phyloP scores from a whole-genome alignment of 2,113 vertebrate species.

The Vicugna pacos region DNA sequence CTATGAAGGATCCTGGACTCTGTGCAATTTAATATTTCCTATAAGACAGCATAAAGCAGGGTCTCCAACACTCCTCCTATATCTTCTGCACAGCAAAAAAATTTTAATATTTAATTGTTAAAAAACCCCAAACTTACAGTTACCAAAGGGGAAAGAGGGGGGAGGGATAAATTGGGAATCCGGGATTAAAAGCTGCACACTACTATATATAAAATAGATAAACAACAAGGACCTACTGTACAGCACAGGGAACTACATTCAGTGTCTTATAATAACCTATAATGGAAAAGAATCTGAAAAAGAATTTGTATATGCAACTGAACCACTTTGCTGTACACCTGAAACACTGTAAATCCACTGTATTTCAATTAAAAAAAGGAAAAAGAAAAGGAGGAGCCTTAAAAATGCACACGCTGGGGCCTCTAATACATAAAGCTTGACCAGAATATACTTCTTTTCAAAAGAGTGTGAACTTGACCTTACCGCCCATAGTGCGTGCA shows the following conservation, averaged over 20 bases:
- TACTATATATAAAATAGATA: too few species aligned
- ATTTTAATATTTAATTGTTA: background rate
- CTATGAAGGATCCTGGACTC: background rate
- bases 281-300: too few species aligned
- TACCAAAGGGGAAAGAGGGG: too few species aligned
- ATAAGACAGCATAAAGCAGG: background rate
- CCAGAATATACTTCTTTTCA: background rate
- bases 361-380: too few species aligned
- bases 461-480: background rate
- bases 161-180: too few species aligned
- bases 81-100: background rate
- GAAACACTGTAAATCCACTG: too few species aligned
- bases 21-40: constrained; percentile 16
- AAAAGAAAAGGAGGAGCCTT: background rate
- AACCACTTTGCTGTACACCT: too few species aligned
- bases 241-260: too few species aligned
- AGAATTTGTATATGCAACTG: too few species aligned
- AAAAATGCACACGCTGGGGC: background rate
- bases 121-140: background rate
- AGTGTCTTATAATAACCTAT: too few species aligned
- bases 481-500: background rate
- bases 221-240: too few species aligned
- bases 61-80: background rate
- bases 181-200: too few species aligned
- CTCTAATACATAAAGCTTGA: background rate